Conservation (phyloP, 2,888 invertebrate genomes). For the Eulithis testata region DNA sequence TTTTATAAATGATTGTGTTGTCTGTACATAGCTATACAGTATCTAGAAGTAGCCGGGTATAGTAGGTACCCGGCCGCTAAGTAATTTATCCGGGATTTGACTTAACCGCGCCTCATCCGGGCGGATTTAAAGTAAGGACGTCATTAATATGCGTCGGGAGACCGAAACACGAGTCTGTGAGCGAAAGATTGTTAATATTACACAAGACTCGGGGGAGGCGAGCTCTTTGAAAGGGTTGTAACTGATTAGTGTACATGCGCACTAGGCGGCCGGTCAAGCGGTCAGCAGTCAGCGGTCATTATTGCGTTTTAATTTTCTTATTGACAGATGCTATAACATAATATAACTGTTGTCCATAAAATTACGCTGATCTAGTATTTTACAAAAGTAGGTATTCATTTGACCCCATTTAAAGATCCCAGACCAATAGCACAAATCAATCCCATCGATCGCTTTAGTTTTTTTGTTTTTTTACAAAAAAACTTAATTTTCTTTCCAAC, state of each 20-base stretch:
- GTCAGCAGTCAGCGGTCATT: too few species aligned
- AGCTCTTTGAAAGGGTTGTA: conserved; percentile 1
- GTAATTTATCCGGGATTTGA: conserved; percentile 73
- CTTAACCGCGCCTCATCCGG: conserved; percentile 31
- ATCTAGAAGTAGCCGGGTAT: conserved; percentile 7
- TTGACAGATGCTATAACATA: too few species aligned
- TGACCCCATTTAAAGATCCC: too few species aligned
- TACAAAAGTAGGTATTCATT: too few species aligned
- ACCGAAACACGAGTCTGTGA: conserved; percentile 17
- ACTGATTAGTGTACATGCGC: neutral
- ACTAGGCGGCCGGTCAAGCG: too few species aligned
- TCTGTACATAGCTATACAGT: neutral
- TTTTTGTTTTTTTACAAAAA: too few species aligned
- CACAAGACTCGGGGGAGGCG: neutral
- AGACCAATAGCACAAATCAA: too few species aligned
- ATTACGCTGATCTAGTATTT: too few species aligned
- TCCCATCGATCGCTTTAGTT: too few species aligned
- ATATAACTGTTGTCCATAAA: too few species aligned
- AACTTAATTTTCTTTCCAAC: neutral
- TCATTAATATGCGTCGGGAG: conserved; percentile 34
- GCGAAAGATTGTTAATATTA: conserved; percentile 18
- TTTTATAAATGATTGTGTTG: too few species aligned
- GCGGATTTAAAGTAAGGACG: conserved; percentile 30
- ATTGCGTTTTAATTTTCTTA: too few species aligned
- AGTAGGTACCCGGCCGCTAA: conserved; percentile 48